Percentiles rank a stretch among this genome's conserved stretches.
Evolutionary conservation across 2,888 invertebrate species (phyloP).

Genomic region (Eucera pruinosa): DNA sequence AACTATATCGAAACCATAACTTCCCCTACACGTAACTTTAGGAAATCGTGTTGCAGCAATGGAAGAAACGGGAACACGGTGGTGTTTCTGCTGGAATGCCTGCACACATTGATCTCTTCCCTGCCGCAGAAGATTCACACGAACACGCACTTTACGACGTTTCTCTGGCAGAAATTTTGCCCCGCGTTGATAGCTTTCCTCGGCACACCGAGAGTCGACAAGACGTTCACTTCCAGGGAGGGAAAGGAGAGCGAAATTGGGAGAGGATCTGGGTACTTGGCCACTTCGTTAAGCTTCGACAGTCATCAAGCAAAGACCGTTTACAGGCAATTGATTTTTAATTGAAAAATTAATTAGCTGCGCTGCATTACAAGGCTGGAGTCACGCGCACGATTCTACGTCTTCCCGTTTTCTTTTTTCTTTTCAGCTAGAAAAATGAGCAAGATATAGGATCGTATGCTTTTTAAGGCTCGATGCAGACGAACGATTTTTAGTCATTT

Average conservation of each 20-base stretch:
- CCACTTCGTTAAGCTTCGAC: conserved; percentile 91
- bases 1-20: no score
- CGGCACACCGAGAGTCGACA: conserved; percentile 94
- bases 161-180: conserved; percentile 96
- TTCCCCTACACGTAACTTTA: conserved; percentile 77
- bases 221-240: conserved; percentile 90
- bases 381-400: no score
- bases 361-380: no score
- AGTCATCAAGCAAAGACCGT: conserved; percentile 95
- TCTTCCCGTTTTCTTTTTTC: no score
- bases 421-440: no score
- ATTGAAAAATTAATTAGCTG: no score
- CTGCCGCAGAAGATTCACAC: conserved; percentile 93
- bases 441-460: no score
- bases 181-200: conserved; percentile 94
- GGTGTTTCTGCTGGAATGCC: conserved; percentile 94
- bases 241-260: conserved; percentile 85
- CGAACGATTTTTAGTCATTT: no score
- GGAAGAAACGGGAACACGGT: conserved; percentile 87
- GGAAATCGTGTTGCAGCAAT: conserved; percentile 82
- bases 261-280: conserved; percentile 89
- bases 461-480: no score
- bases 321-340: conserved; percentile 87
- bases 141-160: conserved; percentile 94
- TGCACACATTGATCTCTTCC: conserved; percentile 93